Base-by-base conservation (phyloP, 2,113 vertebrate genomes). In the Sturnira hondurensis region DNA sequence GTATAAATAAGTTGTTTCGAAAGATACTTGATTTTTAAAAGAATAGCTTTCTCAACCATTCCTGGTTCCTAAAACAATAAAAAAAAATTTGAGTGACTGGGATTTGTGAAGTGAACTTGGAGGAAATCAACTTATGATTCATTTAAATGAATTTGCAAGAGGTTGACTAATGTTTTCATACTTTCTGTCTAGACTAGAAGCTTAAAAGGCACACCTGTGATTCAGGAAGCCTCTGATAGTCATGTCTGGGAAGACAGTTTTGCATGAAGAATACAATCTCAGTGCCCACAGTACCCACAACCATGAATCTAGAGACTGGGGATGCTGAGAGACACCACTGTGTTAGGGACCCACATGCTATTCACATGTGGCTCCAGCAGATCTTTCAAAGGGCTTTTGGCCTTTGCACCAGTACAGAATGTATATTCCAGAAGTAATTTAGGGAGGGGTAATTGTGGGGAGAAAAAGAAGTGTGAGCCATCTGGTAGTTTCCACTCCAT, bases 401-500 rank as follows among this genome's bases (percentile, higher is more conserved):
- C 45, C 56, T 94, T 93, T 88, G 63, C 81, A 76, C 61, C 38
- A 28, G 43, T 26, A 28, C 38, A 76, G 84, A 82, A 93, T 73
- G 54, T 61, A 36, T 83, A 52, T 45, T 86, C 63, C 68, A 94
- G 83, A 82, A 89, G 31, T 3, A 85, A 56, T 33, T 63, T n/a
- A 11, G 41, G 50, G 50, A 89, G n/a, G 47, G 16, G 15, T 16
- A 4, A 28, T 17, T 87, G 38, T 90, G 76, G 76, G 70, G 70
- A 94, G 73, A 33, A 70, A n/a, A 91, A 61, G 83, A 82, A 83
- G 58, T 84, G 13, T 65, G 65, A 76, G 28, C 76, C 95, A 94
- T 96, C 93, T 96, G 93, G 90, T 74, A 87, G 52, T 90, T 96
- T 96, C 93, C 91, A 87, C 91, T 87, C 88, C 84, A 85, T 92